These are phyloP conservation scores for Drosophila barbarae DNA, from an alignment of 2,888 invertebrate species.

Conservation along the genomic window DNA sequence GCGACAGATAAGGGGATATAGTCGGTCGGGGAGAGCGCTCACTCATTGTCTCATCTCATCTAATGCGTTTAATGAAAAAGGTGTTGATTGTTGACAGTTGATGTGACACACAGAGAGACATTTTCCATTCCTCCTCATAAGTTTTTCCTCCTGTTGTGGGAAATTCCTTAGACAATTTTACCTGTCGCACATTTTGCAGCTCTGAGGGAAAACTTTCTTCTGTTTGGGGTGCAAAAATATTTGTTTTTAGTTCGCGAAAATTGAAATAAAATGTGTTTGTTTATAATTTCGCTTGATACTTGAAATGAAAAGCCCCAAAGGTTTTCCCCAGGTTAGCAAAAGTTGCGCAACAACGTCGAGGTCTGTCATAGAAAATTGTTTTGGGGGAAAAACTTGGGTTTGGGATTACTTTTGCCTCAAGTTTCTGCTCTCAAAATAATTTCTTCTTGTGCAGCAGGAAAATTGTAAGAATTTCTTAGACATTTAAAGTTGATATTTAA, in stretches of 20 bases:
- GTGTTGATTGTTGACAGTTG: conserved; percentile 73
- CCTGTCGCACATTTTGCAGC: conserved; percentile 42
- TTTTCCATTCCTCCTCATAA: conserved; percentile 24
- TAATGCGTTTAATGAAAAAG: conserved; percentile 74
- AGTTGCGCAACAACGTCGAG: conserved; percentile 7
- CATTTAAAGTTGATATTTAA: not conserved
- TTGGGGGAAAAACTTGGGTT: conserved; percentile 16
- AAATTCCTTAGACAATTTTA: conserved; percentile 48
- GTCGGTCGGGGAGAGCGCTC: not conserved
- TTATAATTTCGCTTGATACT: conserved; percentile 38
- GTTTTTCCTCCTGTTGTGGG: conserved; percentile 39
- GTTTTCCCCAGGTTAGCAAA: conserved; percentile 24
- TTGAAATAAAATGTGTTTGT: conserved; percentile 42
- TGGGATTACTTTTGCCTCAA: conserved; percentile 24
- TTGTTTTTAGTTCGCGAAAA: conserved; percentile 59
- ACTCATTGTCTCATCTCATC: conserved; percentile 52
- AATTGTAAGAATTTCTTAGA: not conserved
- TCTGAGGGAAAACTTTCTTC: conserved; percentile 48
- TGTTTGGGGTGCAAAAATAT: conserved; percentile 45
- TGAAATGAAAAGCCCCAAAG: conserved; percentile 37
- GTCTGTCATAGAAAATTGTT: conserved; percentile 29
- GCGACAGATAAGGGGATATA: conserved; percentile 4
- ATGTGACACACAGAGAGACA: conserved; percentile 26
- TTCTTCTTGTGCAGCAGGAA: not conserved
- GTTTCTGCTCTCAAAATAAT: conserved; percentile 16